Evolutionary conservation across 2,888 invertebrate genomes (phyloP).

Genomic region (Thera britannica): DNA sequence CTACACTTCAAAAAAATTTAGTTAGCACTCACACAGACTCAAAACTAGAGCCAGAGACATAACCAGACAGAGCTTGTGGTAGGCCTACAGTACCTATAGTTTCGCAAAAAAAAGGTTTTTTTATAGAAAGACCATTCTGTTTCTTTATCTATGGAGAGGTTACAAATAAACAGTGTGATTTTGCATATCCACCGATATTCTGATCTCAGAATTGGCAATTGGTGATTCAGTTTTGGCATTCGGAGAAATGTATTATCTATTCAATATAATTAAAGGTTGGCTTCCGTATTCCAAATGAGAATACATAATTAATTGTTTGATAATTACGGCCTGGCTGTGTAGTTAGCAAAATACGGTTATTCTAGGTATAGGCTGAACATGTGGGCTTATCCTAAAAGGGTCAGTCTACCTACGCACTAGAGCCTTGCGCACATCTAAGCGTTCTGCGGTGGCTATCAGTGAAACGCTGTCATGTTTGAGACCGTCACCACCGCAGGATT

Average conservation of each 20-base stretch:
- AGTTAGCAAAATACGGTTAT: neutral
- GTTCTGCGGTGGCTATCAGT: too few species aligned
- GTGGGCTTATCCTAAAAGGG: neutral
- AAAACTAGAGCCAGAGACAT: too few species aligned
- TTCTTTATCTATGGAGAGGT: conserved; percentile 37
- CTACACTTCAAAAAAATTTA: too few species aligned
- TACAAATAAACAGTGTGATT: conserved; percentile 45
- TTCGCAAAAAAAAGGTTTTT: neutral
- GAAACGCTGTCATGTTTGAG: too few species aligned
- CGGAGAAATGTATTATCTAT: conserved; percentile 13
- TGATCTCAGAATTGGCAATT: conserved; percentile 34
- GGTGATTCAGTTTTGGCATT: conserved; percentile 20
- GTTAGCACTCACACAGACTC: too few species aligned
- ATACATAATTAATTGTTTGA: conserved; percentile 13
- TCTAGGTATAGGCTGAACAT: neutral
- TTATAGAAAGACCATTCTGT: conserved; percentile 25
- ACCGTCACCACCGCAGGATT: too few species aligned
- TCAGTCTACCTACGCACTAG: too few species aligned
- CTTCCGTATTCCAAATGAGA: conserved; percentile 11
- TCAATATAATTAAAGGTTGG: conserved; percentile 3
- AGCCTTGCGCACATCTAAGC: too few species aligned
- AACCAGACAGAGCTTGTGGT: too few species aligned
- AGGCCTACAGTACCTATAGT: too few species aligned
- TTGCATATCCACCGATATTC: conserved; percentile 43
- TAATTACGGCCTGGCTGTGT: neutral